Evolutionary conservation across 2,888 invertebrate genomes (phyloP), one percentile per base, ranked within the genome.

Genomic region (Acronicta psi): DNA sequence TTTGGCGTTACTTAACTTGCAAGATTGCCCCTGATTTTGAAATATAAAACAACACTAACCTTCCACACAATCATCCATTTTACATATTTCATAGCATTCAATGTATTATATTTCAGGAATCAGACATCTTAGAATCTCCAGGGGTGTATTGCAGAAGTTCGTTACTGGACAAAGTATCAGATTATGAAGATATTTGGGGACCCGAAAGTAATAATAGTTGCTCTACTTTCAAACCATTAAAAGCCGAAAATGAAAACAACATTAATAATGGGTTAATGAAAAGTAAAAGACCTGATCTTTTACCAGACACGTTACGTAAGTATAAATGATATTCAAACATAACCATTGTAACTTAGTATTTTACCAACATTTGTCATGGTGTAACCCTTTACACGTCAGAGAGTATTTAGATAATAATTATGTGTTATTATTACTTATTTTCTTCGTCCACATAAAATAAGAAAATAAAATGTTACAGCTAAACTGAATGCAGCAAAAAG

Each of bases 161-260:
- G 1, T 95, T 98, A 31, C 97, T 97, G 65, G 99, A 99, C 85
- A 98, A 98, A 93, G 96, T 97, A 43, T 98, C 98, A 78, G 99
- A 99, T 89, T 99, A 99, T 84, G 99, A 99, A 92, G 99, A 99
- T 85, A 96, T 99, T 76, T 99, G 99, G 98, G 96, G 97, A 66
- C 96, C 96, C 52, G 96, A 96, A 82, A 86, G 88, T 65, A 93
- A 93, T 65, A 93, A 93, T 69, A 90, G 86, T 65, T 92, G 94
- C 71, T 90, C 94, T 36, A 91, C 93, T 18, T 94, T 94, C 63
- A 91, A 94, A 77, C 92, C 95, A 72, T 77, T 90, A 77, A 90
- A 89, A 79, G 69, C 80, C 52, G 93, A 92, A 69, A 90, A 86
- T 73, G 91, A 92, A 52, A 90, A 82, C 65, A 89, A 88, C 63